Base-by-base conservation (phyloP, 2,113 vertebrate genomes). In the Nothocercus nigrocapillus region DNA sequence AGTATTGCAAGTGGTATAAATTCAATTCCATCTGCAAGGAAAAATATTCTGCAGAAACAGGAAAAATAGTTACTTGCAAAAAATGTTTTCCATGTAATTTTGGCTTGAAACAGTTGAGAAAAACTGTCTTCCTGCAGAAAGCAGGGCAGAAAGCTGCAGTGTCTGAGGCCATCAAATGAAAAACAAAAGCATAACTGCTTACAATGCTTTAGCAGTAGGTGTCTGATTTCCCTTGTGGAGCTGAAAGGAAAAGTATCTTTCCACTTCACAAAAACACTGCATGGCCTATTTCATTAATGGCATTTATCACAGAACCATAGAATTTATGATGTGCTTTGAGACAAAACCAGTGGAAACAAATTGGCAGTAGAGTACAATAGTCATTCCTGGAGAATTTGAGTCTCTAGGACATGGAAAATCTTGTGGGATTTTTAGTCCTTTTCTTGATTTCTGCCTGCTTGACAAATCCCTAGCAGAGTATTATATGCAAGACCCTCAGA, bases 11-110 rank as follows among this genome's bases (percentile, higher is more conserved):
- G 73, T 42, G 11, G 16, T 44, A 42, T 34, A n/a, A 85, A 80
- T 93, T 94, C 85, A 83, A 68, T 64, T 91, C 36, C 27, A 88
- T 42, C 13, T 59, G 13, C 45, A 94, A 88, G 68, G 24, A 63
- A 51, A 56, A 6, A 28, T 56, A 74, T 40, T 19, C 49, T 45
- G 61, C 7, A 88, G 68, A 77, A 77, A 36, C 75, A 75, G 6
- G 3, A 44, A 85, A 89, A 83, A 53, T 66, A 61, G 5, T 19
- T 72, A 85, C 78, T 53, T 84, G 1, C 1, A 81, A 45, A 88
- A 68, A 28, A 38, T 30, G 2, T 2, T 0, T 54, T 78, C 7
- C 36, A 16, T 40, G 8, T 14, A 56, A 22, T 30, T 61, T 7
- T 38, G 9, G 1, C 1, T 40, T 75, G 24, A 73, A 88, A 51